Evolutionary conservation across 2,888 invertebrate species (phyloP).

Genomic region (Lamellibrachia columna): DNA sequence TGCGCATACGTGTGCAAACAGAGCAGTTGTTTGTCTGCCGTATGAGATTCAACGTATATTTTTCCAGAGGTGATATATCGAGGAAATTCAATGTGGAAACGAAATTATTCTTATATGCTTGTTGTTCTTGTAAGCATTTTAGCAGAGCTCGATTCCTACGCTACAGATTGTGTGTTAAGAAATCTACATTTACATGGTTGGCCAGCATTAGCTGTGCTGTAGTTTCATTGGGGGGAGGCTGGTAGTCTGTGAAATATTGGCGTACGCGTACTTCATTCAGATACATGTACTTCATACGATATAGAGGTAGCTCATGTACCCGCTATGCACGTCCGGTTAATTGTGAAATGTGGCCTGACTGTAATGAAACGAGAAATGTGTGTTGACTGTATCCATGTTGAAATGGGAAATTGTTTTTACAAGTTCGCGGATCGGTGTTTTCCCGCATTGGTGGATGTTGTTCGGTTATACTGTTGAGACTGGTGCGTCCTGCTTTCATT

Average conservation of each 20-base stretch:
- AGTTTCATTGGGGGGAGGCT: background rate
- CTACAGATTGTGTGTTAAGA: background rate
- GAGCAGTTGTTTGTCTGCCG: background rate
- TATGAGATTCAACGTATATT: conserved; percentile 16
- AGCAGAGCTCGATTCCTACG: conserved; percentile 16
- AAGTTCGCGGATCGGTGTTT: background rate
- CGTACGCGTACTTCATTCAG: background rate
- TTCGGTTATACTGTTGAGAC: conserved; percentile 4
- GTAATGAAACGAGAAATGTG: background rate
- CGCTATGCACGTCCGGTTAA: conserved; percentile 7
- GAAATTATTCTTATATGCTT: conserved; percentile 12
- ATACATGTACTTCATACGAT: background rate
- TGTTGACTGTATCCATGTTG: conserved; percentile 5
- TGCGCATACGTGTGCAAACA: background rate
- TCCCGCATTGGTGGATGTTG: background rate
- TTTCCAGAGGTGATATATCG: conserved; percentile 12
- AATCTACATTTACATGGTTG: conserved; percentile 5
- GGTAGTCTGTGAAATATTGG: background rate
- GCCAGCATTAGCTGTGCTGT: conserved; percentile 8
- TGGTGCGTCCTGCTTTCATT: background rate
- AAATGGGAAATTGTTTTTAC: background rate
- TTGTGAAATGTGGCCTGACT: conserved; percentile 12
- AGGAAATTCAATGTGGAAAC: conserved; percentile 8
- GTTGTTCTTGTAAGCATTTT: conserved; percentile 10
- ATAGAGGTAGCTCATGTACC: background rate